Evolutionary conservation across 2,797 vertebrate genomes (phyloP).

Genomic region (Lithobates sylvaticus): DNA sequence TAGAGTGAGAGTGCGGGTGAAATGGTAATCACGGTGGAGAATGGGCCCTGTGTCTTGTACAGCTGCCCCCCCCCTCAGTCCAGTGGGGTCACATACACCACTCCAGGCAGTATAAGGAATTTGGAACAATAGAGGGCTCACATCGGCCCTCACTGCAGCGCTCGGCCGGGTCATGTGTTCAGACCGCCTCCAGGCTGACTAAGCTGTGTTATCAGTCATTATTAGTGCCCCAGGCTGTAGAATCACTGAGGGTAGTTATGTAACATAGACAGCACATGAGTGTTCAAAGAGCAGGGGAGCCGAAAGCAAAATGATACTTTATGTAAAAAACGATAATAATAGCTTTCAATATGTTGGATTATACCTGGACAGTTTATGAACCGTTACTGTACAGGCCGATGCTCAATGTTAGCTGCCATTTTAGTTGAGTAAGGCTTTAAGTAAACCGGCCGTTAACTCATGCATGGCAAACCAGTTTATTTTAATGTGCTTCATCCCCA

Average conservation of each 20-base stretch:
- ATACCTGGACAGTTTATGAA: not conserved
- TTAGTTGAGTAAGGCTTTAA: too few relatives aligned
- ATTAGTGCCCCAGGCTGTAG: not conserved
- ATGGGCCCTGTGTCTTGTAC: slow-evolving; percentile 17
- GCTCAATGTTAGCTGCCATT: not conserved
- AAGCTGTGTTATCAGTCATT: slow-evolving; percentile 1
- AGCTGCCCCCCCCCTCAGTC: not conserved
- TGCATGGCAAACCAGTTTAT: too few relatives aligned
- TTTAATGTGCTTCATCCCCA: too few relatives aligned
- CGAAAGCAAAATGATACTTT: not conserved
- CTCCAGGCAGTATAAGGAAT: slow-evolving; percentile 19
- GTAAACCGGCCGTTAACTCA: too few relatives aligned
- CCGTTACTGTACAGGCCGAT: not conserved
- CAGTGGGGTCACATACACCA: slow-evolving; percentile 13
- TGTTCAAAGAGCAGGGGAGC: not conserved
- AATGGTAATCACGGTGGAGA: slow-evolving; percentile 6
- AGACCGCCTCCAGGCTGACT: slow-evolving; percentile 9
- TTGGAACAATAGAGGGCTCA: slow-evolving; percentile 9
- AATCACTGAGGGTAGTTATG: not conserved
- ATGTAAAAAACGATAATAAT: not conserved
- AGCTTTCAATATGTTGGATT: not conserved
- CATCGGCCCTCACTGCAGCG: slow-evolving; percentile 5
- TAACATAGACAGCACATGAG: not conserved
- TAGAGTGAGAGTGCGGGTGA: not conserved
- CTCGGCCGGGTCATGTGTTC: slow-evolving; percentile 27